These are phyloP conservation scores for human (Homo sapiens) DNA, from an alignment of 2,113 vertebrate species.

Conservation along the genomic window GRCh38 chr5:139654001-139654500, in stretches of 20 bases:
- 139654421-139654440: background rate
- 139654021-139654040: background rate
- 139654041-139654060: background rate
- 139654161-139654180: background rate
- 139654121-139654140: background rate
- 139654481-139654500: background rate
- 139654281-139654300: background rate
- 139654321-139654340: background rate
- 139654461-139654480: background rate
- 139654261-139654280: background rate
- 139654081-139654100: background rate
- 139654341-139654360: background rate
- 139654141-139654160: background rate
- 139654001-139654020: background rate
- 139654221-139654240: background rate
- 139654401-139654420: background rate
- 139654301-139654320: background rate
- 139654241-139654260: background rate
- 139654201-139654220: background rate
- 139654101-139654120: background rate
- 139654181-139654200: conserved; percentile 35
- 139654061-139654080: background rate
- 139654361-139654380: background rate
- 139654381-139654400: conserved; percentile 6
- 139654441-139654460: background rate